A percentile compares a stretch with the other conserved stretches of the same genome.
phyloP scores from a whole-genome alignment of 2,888 invertebrate species.

The Epirrita christyi region DNA sequence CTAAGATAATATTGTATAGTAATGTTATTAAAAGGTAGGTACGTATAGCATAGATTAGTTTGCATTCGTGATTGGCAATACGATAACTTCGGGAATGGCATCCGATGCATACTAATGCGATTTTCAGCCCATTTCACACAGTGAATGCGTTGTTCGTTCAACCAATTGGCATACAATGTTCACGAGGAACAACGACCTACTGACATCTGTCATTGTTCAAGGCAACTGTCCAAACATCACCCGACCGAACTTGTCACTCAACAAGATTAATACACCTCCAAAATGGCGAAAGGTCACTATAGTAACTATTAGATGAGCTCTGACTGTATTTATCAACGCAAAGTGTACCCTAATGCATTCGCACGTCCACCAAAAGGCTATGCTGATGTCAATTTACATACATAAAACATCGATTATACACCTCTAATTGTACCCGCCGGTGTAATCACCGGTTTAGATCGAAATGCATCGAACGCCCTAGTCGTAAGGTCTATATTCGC shows the following conservation, averaged over 20 bases:
- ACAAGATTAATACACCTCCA: slow-evolving; percentile 50
- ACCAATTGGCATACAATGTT: not conserved
- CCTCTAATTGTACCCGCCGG: slow-evolving; percentile 51
- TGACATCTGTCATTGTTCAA: slow-evolving; percentile 33
- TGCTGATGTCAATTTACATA: slow-evolving; percentile 60
- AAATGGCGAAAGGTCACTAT: slow-evolving; percentile 23
- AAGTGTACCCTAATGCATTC: slow-evolving; percentile 24
- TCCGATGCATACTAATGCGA: slow-evolving; percentile 23
- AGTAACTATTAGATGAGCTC: slow-evolving; percentile 2
- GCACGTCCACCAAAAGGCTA: slow-evolving; percentile 42
- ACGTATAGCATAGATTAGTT: slow-evolving; percentile 5
- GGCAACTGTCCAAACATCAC: slow-evolving; percentile 44
- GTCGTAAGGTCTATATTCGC: slow-evolving; percentile 47
- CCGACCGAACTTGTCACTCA: slow-evolving; percentile 53
- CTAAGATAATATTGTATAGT: too few relatives aligned
- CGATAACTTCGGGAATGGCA: slow-evolving; percentile 14
- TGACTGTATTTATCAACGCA: slow-evolving; percentile 2
- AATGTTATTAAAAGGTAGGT: not conserved
- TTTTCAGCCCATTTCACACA: slow-evolving; percentile 20
- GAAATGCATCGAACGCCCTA: slow-evolving; percentile 29
- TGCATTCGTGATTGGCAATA: slow-evolving; percentile 19
- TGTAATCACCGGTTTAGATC: slow-evolving; percentile 34
- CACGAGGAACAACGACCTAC: not conserved
- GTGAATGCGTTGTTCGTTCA: slow-evolving; percentile 4
- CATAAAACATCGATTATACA: slow-evolving; percentile 61